Base-by-base conservation (phyloP, 1,140 invertebrate genomes). In the Oedothorax gibbosus region DNA sequence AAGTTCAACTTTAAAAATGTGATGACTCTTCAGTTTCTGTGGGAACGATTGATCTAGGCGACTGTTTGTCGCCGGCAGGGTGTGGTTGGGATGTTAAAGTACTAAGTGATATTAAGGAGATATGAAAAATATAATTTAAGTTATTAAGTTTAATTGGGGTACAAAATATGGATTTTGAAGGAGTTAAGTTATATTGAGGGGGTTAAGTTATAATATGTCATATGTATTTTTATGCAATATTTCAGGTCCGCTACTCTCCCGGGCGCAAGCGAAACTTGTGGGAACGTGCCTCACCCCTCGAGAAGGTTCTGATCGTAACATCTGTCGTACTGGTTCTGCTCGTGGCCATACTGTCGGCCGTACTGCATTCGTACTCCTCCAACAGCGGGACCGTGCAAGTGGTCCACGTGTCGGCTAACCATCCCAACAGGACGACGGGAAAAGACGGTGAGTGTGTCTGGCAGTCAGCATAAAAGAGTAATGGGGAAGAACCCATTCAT, bases 201-300 rank as follows among this genome's bases (percentile, higher is more conserved):
- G n/a, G n/a, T n/a, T n/a, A n/a, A n/a, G n/a, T n/a, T n/a, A n/a
- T n/a, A n/a, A n/a, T n/a, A n/a, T n/a, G n/a, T n/a, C n/a, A n/a
- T n/a, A n/a, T 35, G 35, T 35, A 35, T 35, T 35, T 35, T 35
- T 35, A 35, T 35, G 35, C 50, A 62, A 14, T 51, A 2, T 51
- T 57, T 20, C 35, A 92, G 91, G 91, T 92, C 60, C 88, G 91
- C 86, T 69, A 88, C 86, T 21, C 88, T 84, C 54, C 87, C 68
- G 54, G 81, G 14, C 51, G 78, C 21, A 78, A 80, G 88, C 85
- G 87, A 86, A 93, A 91, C 86, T 90, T 93, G 87, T 94, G 92
- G 94, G 92, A 93, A 89, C 91, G 92, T 77, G 90, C 93, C 57
- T 92, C 90, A 7, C 88, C 90, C 7, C 87, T 94, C 51, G 93